phyloP scores from a whole-genome alignment of 2,797 vertebrate species.

The Helarctos malayanus region DNA sequence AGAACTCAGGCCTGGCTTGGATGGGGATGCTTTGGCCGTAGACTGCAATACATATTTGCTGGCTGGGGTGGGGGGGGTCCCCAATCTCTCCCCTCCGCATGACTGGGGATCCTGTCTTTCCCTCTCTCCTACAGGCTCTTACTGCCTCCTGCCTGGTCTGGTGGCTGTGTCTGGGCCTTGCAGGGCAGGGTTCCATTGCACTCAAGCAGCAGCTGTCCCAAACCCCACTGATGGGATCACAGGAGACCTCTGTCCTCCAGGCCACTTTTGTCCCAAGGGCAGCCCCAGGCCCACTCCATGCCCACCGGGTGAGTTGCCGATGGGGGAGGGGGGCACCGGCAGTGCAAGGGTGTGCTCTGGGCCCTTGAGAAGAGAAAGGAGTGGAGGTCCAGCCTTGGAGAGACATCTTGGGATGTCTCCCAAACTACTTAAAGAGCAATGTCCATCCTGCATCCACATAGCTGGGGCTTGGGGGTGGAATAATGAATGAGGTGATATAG shows the following conservation, averaged over 20 bases:
- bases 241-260: slow-evolving; percentile 93
- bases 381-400: no score
- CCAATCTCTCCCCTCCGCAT: not conserved
- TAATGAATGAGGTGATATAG: no score
- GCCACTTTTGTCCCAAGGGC: slow-evolving; percentile 91
- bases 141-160: slow-evolving; percentile 91
- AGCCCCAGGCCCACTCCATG: slow-evolving; percentile 85
- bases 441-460: fast-evolving
- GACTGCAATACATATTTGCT: no score
- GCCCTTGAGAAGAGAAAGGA: not conserved
- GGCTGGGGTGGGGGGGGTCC: no score
- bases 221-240: slow-evolving; percentile 91
- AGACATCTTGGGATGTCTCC: not conserved
- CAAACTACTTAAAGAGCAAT: not conserved
- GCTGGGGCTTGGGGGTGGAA: fast-evolving
- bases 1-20: not conserved
- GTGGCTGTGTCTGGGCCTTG: slow-evolving; percentile 90
- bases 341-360: not conserved
- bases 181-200: slow-evolving; percentile 93
- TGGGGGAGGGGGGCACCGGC: not conserved
- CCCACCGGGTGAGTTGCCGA: slow-evolving; percentile 80
- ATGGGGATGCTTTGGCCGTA: not conserved
- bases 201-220: slow-evolving; percentile 89
- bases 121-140: slow-evolving; percentile 87
- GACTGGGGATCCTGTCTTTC: not conserved